A percentile compares a stretch with the other conserved stretches of the same genome.
These are phyloP conservation scores for Drosophila orena DNA, from an alignment of 1,140 invertebrate species.

Conservation along the genomic window DNA sequence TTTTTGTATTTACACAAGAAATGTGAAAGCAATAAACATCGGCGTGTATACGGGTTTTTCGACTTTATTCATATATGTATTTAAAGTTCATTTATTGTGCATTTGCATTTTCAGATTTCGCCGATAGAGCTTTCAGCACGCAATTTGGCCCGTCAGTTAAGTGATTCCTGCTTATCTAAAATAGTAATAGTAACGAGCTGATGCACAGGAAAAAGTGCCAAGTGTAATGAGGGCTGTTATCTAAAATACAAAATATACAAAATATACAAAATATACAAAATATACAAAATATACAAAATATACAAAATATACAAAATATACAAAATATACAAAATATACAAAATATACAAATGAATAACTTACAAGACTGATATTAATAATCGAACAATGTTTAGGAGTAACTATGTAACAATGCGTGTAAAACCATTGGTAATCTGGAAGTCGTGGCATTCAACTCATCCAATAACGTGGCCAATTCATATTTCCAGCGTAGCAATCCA, in stretches of 20 bases:
- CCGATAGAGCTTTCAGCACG: constrained; percentile 21
- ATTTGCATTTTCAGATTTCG: constrained; percentile 15
- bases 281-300: too few species aligned
- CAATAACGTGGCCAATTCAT: not conserved
- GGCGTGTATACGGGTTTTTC: not conserved
- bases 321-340: too few species aligned
- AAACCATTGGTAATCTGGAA: too few species aligned
- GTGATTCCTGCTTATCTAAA: not conserved
- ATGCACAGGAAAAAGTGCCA: not conserved
- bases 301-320: too few species aligned
- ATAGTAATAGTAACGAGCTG: constrained; percentile 20
- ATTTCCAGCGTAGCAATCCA: not conserved
- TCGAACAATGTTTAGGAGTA: too few species aligned
- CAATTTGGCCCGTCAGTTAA: constrained; percentile 14
- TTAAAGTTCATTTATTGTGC: constrained; percentile 23
- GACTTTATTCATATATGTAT: constrained; percentile 25
- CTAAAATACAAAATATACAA: not conserved
- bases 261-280: too few species aligned
- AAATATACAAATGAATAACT: too few species aligned
- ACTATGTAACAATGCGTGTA: too few species aligned
- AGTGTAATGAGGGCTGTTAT: not conserved
- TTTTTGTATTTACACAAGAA: constrained; percentile 1
- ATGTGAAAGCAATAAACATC: not conserved
- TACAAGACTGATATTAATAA: too few species aligned
- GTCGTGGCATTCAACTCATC: not conserved